Evolutionary conservation across 2,113 vertebrate species (phyloP), one percentile per base, ranked within the genome.

Genomic region (Naja naja): DNA sequence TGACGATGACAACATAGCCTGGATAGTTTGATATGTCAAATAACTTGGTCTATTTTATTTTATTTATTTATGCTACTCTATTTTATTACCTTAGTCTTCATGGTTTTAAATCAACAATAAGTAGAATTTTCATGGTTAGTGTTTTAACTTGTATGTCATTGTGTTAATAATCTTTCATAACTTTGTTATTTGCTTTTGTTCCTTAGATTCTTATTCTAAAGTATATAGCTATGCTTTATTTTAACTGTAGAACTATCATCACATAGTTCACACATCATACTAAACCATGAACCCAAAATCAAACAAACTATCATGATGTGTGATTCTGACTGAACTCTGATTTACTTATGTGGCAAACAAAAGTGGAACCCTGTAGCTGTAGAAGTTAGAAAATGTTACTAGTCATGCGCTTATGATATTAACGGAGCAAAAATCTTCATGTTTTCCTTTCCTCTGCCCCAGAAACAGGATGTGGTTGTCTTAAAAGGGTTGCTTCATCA

Each of bases 401-500:
- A 14, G 88, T 49, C 60, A 74, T 43, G 22, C 39, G 3, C 18
- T 47, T n/a, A 43, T 4, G 74, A 43, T 92, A 7, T 54, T 90
- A 94, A 92, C 89, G 91, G 91, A 93, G 92, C 60, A 56, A 88
- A 88, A 93, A 89, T 18, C 39, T 93, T 25, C 54, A 89, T 2
- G 58, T 34, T 55, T 23, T 55, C 54, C n/a, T 55, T 58, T 43
- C 88, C 53, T 43, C 91, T 91, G 90, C 91, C n/a, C 86, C 90
- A 56, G 22, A 95, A 96, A 94, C 95, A 95, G 96, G 96, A 96
- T 96, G 96, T 96, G 96, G 96, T 96, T 94, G 95, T 91, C 92
- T 91, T 88, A 87, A 89, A 91, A 9, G 88, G 69, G 45, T 88
- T 93, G 88, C 92, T 89, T 91, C 93, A 81, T 49, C 4, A 14